Evolutionary conservation across 2,888 invertebrate genomes (phyloP).

Genomic region (Papilio protenor): DNA sequence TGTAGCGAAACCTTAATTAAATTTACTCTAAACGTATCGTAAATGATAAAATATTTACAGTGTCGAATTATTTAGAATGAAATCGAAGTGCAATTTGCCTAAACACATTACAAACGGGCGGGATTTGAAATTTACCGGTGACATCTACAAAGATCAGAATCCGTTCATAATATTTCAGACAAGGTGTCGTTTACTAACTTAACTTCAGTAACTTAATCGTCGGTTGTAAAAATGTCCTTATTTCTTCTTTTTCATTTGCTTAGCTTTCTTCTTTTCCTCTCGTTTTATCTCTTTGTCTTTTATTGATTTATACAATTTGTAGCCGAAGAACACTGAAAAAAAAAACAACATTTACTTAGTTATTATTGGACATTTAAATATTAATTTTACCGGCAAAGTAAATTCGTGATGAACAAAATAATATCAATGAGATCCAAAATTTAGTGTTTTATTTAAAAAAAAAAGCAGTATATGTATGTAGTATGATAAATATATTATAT

Average conservation of each 20-base stretch:
- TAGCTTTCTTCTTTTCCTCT: constrained; percentile 92
- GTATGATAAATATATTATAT: too few relatives aligned
- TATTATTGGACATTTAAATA: too few relatives aligned
- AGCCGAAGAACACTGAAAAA: constrained; percentile 93
- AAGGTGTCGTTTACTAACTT: constrained; percentile 10
- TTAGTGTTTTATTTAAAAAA: too few relatives aligned
- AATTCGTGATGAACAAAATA: too few relatives aligned
- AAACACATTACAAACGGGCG: not conserved
- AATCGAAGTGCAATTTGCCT: not conserved
- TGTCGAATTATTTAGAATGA: not conserved
- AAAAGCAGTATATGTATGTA: too few relatives aligned
- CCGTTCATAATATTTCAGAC: constrained; percentile 35
- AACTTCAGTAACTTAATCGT: constrained; percentile 10
- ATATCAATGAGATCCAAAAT: too few relatives aligned
- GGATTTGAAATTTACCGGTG: not conserved
- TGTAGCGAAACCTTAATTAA: too few relatives aligned
- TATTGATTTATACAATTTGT: constrained; percentile 92
- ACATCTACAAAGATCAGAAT: not conserved
- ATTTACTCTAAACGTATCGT: not conserved
- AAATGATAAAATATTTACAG: not conserved
- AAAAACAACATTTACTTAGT: constrained; percentile 45
- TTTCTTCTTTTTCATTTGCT: constrained; percentile 92
- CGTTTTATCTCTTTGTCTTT: constrained; percentile 89
- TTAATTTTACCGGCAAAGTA: too few relatives aligned
- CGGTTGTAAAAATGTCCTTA: constrained; percentile 53